Percentiles rank a stretch among this genome's conserved stretches.
Evolutionary conservation across 2,888 invertebrate genomes (phyloP).

Genomic region (Luperina testacea): DNA sequence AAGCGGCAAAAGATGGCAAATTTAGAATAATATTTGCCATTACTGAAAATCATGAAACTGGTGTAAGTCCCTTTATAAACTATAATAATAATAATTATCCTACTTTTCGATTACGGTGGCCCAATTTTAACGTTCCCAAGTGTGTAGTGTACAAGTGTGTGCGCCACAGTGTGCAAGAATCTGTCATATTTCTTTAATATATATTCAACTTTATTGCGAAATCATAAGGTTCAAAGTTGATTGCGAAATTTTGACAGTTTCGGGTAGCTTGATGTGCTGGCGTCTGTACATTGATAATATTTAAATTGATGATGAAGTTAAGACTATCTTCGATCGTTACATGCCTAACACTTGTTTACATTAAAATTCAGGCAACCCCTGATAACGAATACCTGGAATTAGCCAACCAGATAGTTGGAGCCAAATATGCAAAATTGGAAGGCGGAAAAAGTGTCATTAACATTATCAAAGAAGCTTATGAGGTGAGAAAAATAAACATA

Average conservation of each 20-base stretch:
- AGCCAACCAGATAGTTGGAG: constrained; percentile 91
- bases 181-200: no score
- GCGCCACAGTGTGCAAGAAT: not conserved
- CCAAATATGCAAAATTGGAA: constrained; percentile 89
- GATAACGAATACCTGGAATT: constrained; percentile 87
- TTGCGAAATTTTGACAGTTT: no score
- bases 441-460: constrained; percentile 90
- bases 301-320: not conserved
- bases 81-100: constrained; percentile 1
- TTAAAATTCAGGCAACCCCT: constrained; percentile 39
- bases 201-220: no score
- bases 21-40: constrained; percentile 95
- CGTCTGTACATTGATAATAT: not conserved
- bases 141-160: not conserved
- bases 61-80: constrained; percentile 20
- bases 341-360: constrained; percentile 2
- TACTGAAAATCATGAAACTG: constrained; percentile 72
- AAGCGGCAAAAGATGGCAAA: constrained; percentile 91
- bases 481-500: constrained; percentile 81
- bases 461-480: constrained; percentile 92
- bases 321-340: not conserved
- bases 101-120: not conserved
- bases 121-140: not conserved
- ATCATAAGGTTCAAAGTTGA: no score
- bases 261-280: no score